Conservation (phyloP, 2,797 vertebrate species). For the Xiphorhynchus erythropygius region DNA sequence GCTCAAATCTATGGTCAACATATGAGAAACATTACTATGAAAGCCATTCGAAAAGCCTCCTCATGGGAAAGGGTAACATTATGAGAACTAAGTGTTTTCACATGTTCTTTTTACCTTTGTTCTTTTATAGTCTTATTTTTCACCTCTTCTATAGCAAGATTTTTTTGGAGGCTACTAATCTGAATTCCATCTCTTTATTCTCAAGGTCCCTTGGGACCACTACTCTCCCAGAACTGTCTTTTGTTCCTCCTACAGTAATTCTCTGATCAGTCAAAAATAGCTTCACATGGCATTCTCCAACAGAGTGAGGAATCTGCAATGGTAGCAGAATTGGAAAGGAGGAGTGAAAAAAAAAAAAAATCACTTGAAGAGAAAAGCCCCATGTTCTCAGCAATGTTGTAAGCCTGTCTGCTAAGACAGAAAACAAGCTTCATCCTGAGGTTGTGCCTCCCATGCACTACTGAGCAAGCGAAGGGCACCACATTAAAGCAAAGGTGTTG, state of each 20-base stretch:
- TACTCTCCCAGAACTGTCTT: background rate
- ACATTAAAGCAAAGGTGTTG: background rate
- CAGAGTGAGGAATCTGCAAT: background rate
- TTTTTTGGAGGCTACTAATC: conserved; percentile 50
- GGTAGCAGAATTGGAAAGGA: background rate
- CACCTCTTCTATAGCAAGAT: background rate
- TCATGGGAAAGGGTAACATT: conserved; percentile 61
- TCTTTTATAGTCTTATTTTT: conserved; percentile 64
- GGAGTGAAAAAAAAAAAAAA: background rate
- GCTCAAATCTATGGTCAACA: conserved; percentile 47
- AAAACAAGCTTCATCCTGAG: background rate
- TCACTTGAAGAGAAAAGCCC: background rate
- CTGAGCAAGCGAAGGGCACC: background rate
- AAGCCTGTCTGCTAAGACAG: background rate
- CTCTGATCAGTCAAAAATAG: conserved; percentile 7
- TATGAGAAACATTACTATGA: conserved; percentile 67
- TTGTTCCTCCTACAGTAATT: conserved; percentile 16
- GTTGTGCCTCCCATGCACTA: rapidly evolving
- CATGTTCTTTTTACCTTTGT: conserved; percentile 66
- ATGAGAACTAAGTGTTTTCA: conserved; percentile 68
- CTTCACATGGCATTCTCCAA: background rate
- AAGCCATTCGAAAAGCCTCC: conserved; percentile 45
- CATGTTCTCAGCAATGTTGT: background rate
- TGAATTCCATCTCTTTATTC: conserved; percentile 52
- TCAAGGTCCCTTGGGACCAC: background rate